These are phyloP conservation scores for Scaptomyza montana DNA, from an alignment of 1,140 invertebrate species.

Conservation along the genomic window DNA sequence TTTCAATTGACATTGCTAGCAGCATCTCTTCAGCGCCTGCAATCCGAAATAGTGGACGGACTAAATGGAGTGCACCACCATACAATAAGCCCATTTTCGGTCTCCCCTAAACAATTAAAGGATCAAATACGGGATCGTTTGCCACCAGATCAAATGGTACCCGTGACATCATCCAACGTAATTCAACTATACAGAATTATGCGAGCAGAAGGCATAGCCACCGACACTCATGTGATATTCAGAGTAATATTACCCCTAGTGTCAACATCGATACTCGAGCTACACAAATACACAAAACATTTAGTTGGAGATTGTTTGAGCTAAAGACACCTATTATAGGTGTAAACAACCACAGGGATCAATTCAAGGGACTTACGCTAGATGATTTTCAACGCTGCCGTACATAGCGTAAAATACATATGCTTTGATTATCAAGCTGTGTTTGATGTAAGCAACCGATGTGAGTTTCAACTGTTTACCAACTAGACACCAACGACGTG, in stretches of 20 bases:
- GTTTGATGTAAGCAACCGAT: too few relatives aligned
- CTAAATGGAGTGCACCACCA: not conserved
- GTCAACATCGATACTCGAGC: not conserved
- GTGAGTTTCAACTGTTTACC: too few relatives aligned
- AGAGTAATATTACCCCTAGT: not conserved
- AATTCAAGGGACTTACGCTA: not conserved
- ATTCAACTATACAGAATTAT: too few relatives aligned
- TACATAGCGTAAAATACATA: not conserved
- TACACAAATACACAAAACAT: not conserved
- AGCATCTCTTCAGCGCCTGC: too few relatives aligned
- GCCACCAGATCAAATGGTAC: not conserved
- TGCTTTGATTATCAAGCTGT: not conserved
- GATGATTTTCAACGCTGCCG: not conserved
- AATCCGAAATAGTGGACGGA: too few relatives aligned
- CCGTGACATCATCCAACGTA: too few relatives aligned
- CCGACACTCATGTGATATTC: too few relatives aligned
- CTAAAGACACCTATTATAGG: not conserved
- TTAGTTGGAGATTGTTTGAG: not conserved
- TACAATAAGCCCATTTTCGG: not conserved
- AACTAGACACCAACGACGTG: too few relatives aligned
- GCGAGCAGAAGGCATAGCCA: too few relatives aligned
- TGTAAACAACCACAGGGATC: not conserved
- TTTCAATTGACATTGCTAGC: too few relatives aligned
- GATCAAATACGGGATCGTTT: conserved; percentile 10
- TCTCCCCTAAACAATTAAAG: not conserved